These are phyloP conservation scores for Alcedo quadribrachys DNA, from an alignment of 2,797 vertebrate species.

Conservation along the genomic window DNA sequence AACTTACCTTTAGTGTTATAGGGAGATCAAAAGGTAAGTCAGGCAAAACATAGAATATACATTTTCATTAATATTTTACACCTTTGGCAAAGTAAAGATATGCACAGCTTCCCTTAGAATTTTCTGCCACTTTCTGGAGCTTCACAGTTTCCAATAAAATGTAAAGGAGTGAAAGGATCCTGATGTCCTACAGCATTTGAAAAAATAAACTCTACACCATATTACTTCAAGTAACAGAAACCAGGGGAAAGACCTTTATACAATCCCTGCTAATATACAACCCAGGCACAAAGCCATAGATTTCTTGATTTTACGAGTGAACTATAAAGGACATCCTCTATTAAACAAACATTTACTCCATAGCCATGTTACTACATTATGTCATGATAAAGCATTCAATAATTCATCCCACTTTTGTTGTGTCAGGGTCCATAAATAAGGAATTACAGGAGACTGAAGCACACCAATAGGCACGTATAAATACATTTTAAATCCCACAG, in stretches of 20 bases:
- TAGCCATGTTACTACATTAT: neutral
- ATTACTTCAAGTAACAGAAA: neutral
- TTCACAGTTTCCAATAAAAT: neutral
- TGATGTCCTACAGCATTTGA: neutral
- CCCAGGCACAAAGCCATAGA: neutral
- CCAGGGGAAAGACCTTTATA: neutral
- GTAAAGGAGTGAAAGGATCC: neutral
- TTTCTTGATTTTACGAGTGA: neutral
- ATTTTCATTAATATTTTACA: neutral
- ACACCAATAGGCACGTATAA: neutral
- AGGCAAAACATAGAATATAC: neutral
- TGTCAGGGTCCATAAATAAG: neutral
- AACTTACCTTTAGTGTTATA: neutral
- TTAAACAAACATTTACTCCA: neutral
- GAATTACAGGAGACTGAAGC: neutral
- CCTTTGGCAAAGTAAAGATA: neutral
- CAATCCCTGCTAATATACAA: neutral
- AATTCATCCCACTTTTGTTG: neutral
- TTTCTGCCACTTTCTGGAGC: neutral
- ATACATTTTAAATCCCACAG: neutral
- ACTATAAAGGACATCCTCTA: neutral
- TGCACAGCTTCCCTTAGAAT: neutral
- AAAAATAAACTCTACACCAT: neutral
- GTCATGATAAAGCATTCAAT: constrained; percentile 7
- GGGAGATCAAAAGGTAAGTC: constrained; percentile 6